These are phyloP conservation scores for Drosophila ercepeae DNA, from an alignment of 1,140 invertebrate genomes.

Conservation along the genomic window DNA sequence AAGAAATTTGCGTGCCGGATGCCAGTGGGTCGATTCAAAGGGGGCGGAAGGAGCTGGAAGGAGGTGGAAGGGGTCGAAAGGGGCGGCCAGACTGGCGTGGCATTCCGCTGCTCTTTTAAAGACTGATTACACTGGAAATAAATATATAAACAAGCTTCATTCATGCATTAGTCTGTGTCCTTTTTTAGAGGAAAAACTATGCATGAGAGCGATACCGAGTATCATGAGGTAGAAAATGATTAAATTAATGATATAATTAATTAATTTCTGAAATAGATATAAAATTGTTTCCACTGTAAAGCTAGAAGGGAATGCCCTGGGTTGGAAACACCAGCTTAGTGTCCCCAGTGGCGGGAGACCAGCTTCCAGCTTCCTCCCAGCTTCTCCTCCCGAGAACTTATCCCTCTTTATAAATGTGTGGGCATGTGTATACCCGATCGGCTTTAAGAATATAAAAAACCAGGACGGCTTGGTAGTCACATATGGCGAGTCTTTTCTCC, in stretches of 20 bases:
- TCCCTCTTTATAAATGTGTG: neutral
- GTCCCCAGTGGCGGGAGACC: constrained; percentile 18
- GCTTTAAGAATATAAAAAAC: constrained; percentile 32
- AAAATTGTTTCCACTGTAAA: neutral
- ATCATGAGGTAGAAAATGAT: too few species aligned
- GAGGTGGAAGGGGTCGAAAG: too few species aligned
- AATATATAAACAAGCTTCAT: neutral
- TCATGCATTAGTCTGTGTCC: too few species aligned
- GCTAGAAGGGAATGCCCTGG: constrained; percentile 10
- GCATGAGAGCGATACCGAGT: too few species aligned
- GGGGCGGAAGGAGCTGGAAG: neutral
- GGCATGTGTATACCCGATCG: constrained; percentile 41
- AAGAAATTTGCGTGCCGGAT: constrained; percentile 67
- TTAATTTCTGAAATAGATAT: too few species aligned
- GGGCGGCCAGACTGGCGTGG: neutral
- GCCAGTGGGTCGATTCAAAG: constrained; percentile 9
- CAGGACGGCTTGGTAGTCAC: constrained; percentile 33
- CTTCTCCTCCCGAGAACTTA: neutral
- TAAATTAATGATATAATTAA: too few species aligned
- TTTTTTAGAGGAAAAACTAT: too few species aligned
- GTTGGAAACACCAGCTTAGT: constrained; percentile 33
- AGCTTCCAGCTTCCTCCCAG: constrained; percentile 8
- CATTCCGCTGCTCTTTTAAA: neutral
- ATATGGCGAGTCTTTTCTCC: constrained; percentile 33
- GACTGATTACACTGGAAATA: neutral